Base-by-base conservation (phyloP, 2,888 invertebrate species). In the Ophion obscuratus region DNA sequence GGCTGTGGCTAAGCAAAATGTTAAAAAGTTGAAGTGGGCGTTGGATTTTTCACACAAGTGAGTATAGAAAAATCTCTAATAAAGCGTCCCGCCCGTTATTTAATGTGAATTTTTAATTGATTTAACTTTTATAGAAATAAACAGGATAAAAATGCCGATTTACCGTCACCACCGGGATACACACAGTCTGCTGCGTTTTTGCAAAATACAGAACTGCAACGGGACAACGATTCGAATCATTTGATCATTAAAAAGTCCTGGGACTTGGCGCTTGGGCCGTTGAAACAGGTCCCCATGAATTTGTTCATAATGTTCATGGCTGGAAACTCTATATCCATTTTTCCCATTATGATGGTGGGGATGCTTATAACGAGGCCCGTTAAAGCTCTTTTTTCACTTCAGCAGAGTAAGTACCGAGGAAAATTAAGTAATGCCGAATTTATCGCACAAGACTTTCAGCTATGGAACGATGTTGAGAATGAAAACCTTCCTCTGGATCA, bases 311-410 rank as follows among this genome's bases (percentile, higher is more conserved):
- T 99, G 99, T 99, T 99, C 94, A 99, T 99, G 99, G 99, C 99
- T 78, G 99, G 99, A 24, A 99, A 98, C 94, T 99, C 99, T 0
- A 99, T 99, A 91, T 99, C 99, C 0, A 99, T 99, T 91, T 99
- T 99, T 92, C 99, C 99, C 0, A 99, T 99, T 71, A 99, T 99
- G 99, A 99, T 99, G 99, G 99, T 99, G 10, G 99, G 99, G 66
- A 99, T 99, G 99, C 96, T 99, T 95, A 97, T 99, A 90, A 97
- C 99, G 91, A 95, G 99, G 86, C 99, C 99, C 2, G 96, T 99
- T 40, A 99, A 99, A 95, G 99, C 99, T 2, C 95, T 99, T 81
- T 98, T 99, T 94, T 95, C 98, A 0, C 97, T 98, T 59, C 97
- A 97, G 92, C 96, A 97, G 87, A 97, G 94, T 94, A 81, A 91